Percentiles rank a stretch among this genome's conserved stretches.
These are phyloP conservation scores for Leptonema lineaticorne DNA, from an alignment of 1,140 invertebrate species.

Conservation along the genomic window DNA sequence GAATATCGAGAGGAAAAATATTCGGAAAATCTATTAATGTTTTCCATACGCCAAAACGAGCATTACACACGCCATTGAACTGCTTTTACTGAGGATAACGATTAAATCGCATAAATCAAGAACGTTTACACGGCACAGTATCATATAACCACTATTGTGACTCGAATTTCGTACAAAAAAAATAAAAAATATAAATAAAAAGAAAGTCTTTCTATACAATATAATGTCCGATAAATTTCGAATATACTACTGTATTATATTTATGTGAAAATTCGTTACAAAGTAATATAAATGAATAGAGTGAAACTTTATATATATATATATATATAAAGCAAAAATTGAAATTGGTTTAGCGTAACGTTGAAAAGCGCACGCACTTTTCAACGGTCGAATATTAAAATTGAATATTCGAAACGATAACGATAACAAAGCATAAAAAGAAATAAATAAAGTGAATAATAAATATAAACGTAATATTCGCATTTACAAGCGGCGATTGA, in stretches of 20 bases:
- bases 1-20: background rate
- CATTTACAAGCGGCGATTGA: background rate
- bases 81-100: slow-evolving; percentile 6
- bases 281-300: too few species aligned
- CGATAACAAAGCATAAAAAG: background rate
- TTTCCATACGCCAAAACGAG: slow-evolving; percentile 14
- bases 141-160: slow-evolving; percentile 5
- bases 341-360: too few species aligned
- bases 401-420: background rate
- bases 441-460: background rate
- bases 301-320: too few species aligned
- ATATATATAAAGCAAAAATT: too few species aligned
- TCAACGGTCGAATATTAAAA: too few species aligned
- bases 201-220: too few species aligned
- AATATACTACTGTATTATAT: too few species aligned
- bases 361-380: too few species aligned
- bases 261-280: too few species aligned
- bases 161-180: background rate
- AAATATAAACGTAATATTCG: background rate
- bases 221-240: too few species aligned
- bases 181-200: too few species aligned
- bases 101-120: slow-evolving; percentile 15
- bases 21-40: background rate
- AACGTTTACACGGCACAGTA: slow-evolving; percentile 9
- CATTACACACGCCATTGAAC: slow-evolving; percentile 17